phyloP scores from a whole-genome alignment of 1,140 invertebrate genomes.

The Calephelis nemesis region DNA sequence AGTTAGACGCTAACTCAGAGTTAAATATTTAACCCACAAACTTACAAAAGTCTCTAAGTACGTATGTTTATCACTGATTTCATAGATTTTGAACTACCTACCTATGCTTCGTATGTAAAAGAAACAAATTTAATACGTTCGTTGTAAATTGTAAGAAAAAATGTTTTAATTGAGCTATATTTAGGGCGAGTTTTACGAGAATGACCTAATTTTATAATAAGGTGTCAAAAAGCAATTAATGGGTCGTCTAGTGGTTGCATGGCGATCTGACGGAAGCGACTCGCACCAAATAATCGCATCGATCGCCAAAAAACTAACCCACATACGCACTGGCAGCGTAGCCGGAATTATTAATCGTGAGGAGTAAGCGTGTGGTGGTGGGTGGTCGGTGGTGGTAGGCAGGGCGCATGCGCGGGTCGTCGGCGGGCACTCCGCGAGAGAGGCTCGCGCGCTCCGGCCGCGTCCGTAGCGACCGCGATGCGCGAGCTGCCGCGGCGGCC shows the following conservation, averaged over 20 bases:
- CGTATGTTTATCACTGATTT: too few relatives aligned
- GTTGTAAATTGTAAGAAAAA: not conserved
- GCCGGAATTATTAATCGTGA: conserved; percentile 76
- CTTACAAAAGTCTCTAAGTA: too few relatives aligned
- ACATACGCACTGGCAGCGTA: conserved; percentile 77
- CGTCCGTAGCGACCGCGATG: conserved; percentile 62
- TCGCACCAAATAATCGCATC: conserved; percentile 72
- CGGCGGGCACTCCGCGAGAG: conserved; percentile 62
- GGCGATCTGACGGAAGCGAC: conserved; percentile 48
- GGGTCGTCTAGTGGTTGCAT: conserved; percentile 53
- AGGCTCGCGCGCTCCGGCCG: conserved; percentile 69
- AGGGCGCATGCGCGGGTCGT: conserved; percentile 53
- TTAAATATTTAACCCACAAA: too few relatives aligned
- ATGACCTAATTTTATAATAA: conserved; percentile 8
- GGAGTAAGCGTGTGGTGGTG: conserved; percentile 47
- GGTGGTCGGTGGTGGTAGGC: conserved; percentile 29
- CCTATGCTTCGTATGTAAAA: too few relatives aligned
- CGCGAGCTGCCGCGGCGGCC: conserved; percentile 61
- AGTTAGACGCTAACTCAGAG: too few relatives aligned
- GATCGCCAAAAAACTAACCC: conserved; percentile 78
- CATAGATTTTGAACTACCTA: too few relatives aligned
- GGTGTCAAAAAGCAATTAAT: conserved; percentile 47
- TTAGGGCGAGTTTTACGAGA: conserved; percentile 3
- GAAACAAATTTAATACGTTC: too few relatives aligned
- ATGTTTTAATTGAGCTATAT: not conserved